Evolutionary conservation across 23 tunicate species (phyloP), one percentile per base, ranked within the genome.

Genomic region (Oikopleura dioica): DNA sequence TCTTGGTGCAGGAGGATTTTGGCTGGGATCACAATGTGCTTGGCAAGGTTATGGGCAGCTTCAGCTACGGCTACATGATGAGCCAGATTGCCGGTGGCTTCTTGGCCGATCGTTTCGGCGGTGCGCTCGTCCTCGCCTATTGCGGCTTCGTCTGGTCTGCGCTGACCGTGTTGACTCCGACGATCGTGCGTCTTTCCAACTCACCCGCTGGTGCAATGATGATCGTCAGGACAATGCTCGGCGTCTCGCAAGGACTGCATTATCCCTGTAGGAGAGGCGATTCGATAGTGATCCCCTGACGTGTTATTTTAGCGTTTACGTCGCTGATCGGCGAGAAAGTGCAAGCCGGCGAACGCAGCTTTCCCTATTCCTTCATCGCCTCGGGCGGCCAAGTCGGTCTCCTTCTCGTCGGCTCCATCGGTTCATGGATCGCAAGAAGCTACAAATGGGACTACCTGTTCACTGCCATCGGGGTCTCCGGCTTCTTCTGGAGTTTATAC

Each of bases 151-250:
- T 63, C 33, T 63, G 72, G 72, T 63, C 72, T 12, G 30, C 26
- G 29, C 26, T 63, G 33, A 63, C 72, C 33, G 16, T 63, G 16
- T 63, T 63, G 2, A 63, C 72, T 28, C 72, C 72, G 30, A 21
- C 33, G 16, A 28, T 63, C 26, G 72, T 63, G 2, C 29, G 72
- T 23, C 32, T 2, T 4, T 21, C 33, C 5, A 12, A 23, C 32
- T 63, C 72, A 2, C 72, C 72, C 72, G 72, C 72, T 63, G 72
- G 4, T 23, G 72, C 72, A 63, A 63, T 63, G 72, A 63, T 28
- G 29, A 63, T 31, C 16, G 26, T 12, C 16, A 24, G 72, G 33
- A 63, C 26, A 16, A 31, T 31, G 2, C 72, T 63, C 72, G 72
- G 72, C 30, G 33, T 63, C 33, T 16, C 33, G 26, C 72, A 63